Evolutionary conservation across 2,797 vertebrate genomes (phyloP), one percentile per base, ranked within the genome.

Genomic region (Delichon dasypus): DNA sequence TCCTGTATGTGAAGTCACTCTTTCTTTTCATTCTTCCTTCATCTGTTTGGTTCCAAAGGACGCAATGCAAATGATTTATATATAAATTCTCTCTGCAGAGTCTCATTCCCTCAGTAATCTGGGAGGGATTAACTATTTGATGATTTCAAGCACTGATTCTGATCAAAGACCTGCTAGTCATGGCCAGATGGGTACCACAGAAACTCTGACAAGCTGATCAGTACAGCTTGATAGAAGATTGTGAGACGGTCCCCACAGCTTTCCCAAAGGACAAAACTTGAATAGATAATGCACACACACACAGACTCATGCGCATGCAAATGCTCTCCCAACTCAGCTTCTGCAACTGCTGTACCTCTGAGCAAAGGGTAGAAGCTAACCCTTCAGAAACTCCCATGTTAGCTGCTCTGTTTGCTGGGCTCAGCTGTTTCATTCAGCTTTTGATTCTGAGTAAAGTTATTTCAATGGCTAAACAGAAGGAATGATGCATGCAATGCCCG

Each of bases 391-490:
- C 57, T 93, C 90, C 88, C 96, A 53, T 64, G 94, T 64, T 93
- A 85, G 74, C 71, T 60, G 60, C 53, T 91, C 90, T 95, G 71
- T 94, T 94, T 96, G 90, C 71, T 11, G 13, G 95, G 80, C 93
- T 95, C 95, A 96, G 94, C 93, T 96, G 95, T 76, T 95, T 85
- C 83, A 88, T 96, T 96, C 83, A 82, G 85, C 53, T 87, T 72
- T 89, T 86, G 76, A 97, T 95, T 94, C 74, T 5, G 16, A 94
- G 89, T 40, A 94, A 94, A 96, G 91, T 93, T 95, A 94, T 96
- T 94, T 94, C 77, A 70, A 36, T 62, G 77, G 27, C 77, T 85
- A 93, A 96, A 67, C 95, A 97, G 95, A 91, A 91, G 88, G 83
- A 94, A 67, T 3, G 36, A 81, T 54, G 50, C 5, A 13, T 81